Evolutionary conservation across 1,140 invertebrate genomes (phyloP).

Genomic region (Bombus terrestris): DNA sequence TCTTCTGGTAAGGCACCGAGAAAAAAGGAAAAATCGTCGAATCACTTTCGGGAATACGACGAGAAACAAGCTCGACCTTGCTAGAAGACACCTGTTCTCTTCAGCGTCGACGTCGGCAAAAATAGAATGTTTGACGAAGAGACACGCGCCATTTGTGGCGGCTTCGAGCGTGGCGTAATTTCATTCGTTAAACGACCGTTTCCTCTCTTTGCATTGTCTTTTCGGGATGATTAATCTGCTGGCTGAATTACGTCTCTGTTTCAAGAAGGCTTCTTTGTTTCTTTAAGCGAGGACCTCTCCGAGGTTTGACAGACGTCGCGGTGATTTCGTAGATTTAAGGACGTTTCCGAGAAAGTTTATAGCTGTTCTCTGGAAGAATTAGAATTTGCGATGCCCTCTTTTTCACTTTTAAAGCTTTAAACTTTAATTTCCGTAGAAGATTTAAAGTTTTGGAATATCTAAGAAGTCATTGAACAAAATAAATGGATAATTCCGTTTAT

Average conservation of each 20-base stretch:
- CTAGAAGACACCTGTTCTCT: constrained; percentile 58
- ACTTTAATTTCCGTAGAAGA: too few species aligned
- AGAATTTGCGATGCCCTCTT: background rate
- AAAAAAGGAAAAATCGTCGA: background rate
- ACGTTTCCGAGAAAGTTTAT: background rate
- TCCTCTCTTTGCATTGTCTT: constrained; percentile 50
- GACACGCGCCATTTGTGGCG: constrained; percentile 65
- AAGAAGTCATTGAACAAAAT: too few species aligned
- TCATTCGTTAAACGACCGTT: constrained; percentile 69
- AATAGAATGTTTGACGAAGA: constrained; percentile 67
- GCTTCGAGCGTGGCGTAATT: constrained; percentile 62
- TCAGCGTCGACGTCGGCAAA: constrained; percentile 30
- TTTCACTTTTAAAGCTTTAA: background rate
- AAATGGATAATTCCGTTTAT: too few species aligned
- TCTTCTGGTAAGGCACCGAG: background rate
- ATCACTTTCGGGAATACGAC: constrained; percentile 23
- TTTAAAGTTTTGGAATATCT: background rate
- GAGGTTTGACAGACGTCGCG: background rate
- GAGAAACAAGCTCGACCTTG: constrained; percentile 34
- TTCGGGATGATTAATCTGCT: constrained; percentile 46
- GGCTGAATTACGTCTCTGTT: background rate
- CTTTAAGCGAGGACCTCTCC: background rate
- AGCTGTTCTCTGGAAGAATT: background rate
- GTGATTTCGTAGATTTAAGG: background rate
- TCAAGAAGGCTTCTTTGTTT: background rate